phyloP scores from a whole-genome alignment of 1,140 invertebrate genomes.

The Listronotus oregonensis region DNA sequence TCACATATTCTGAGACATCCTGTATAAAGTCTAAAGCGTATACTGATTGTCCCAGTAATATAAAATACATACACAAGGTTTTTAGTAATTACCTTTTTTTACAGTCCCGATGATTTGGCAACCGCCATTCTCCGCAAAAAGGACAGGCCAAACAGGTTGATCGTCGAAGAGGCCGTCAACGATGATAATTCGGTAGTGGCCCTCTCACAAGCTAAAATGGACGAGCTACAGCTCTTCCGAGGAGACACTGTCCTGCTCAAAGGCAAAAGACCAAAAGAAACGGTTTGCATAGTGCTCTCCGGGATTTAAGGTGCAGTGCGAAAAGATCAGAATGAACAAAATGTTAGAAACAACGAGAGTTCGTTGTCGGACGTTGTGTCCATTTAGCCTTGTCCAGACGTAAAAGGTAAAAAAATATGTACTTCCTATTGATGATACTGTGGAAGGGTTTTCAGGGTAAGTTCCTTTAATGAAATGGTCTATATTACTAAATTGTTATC shows the following conservation, averaged over 20 bases:
- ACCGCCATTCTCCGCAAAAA: conserved; percentile 98
- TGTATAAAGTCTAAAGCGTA: no score
- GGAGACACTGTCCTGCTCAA: conserved; percentile 97
- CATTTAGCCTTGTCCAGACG: conserved; percentile 92
- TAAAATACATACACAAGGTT: no score
- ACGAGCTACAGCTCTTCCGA: conserved; percentile 95
- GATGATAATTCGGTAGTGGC: conserved; percentile 99
- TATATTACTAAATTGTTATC: no score
- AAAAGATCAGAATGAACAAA: conserved; percentile 99
- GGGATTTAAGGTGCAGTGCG: conserved; percentile 93
- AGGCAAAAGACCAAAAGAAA: conserved; percentile 97
- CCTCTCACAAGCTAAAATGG: conserved; percentile 97
- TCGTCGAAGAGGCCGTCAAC: conserved; percentile 97
- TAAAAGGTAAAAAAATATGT: conserved; percentile 99
- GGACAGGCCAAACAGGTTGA: conserved; percentile 95
- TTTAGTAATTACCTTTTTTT: no score
- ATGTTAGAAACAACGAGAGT: conserved; percentile 95
- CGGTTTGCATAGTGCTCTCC: conserved; percentile 96
- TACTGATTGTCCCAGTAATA: no score
- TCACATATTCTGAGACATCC: no score
- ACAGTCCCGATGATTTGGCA: conserved; percentile 91
- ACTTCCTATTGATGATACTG: conserved; percentile 98
- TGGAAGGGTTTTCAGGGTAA: conserved; percentile 97
- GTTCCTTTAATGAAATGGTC: no score
- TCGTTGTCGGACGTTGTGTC: conserved; percentile 95